Base-by-base conservation (phyloP, 2,888 invertebrate species). In the Spodoptera picta region DNA sequence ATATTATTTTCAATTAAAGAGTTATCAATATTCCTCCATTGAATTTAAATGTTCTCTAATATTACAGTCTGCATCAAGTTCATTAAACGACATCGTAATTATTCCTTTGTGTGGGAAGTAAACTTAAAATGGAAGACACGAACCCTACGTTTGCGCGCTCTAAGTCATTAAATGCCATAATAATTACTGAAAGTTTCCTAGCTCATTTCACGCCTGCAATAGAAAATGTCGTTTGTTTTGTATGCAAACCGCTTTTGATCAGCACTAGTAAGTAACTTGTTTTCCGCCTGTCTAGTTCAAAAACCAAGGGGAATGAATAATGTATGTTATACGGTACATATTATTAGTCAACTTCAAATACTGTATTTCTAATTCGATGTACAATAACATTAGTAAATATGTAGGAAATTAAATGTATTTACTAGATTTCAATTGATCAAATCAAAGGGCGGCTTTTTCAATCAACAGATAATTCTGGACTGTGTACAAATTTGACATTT, bases 131-230 rank as follows among this genome's bases (percentile, higher is more conserved):
- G 74, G 64, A 66, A 79, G 73, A 82, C 83, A 84, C 84, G 85
- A 80, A 83, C 77, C 63, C 70, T 80, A 80, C 74, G 79, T 85
- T 87, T 83, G 81, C 77, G 61, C 61, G 73, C 69, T 67, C 67
- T 69, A 68, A 72, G 77, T 76, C 73, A 85, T 85, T 85, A 84
- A 86, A 81, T 68, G 75, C 72, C 72, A 76, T 80, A 80, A 85
- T 84, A 83, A 86, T 83, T 85, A 86, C 82, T 73, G 66, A 63
- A 69, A 67, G 69, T 61, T 66, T 59, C 72, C 68, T 75, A 72
- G 23, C 46, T 50, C 53, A 52, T 60, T 69, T 64, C 44, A 64
- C 9, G 62, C 68, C 58, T 60, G 64, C 54, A 64, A 67, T 68
- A 56, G 31, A 41, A 58, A 46, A n/a, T 50, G 42, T 4, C 14